Conservation (phyloP, 2,797 vertebrate species). For the Macrochelys suwanniensis region DNA sequence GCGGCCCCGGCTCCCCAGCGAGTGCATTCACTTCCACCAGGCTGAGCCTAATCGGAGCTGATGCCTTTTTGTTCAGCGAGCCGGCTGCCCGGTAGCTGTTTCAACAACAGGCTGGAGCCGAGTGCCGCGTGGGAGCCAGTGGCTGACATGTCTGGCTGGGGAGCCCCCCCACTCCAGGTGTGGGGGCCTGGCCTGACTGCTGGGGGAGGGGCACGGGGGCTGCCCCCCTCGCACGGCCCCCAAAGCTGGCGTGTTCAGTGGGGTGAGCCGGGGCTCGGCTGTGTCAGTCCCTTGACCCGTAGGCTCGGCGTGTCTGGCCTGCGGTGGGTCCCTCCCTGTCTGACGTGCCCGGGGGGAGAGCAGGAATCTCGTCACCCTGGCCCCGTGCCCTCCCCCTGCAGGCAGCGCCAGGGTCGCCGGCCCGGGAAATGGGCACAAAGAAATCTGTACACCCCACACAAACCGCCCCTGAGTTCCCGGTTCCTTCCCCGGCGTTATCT, state of each 20-base stretch:
- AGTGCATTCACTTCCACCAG: conserved; percentile 52
- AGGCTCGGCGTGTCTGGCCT: too few species aligned
- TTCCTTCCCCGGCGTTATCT: background rate
- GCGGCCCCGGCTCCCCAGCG: background rate
- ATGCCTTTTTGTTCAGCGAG: conserved; percentile 2
- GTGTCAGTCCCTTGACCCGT: background rate
- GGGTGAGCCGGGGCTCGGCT: too few species aligned
- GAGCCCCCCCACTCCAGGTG: rapidly evolving
- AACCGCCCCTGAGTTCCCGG: background rate
- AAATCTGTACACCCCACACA: background rate
- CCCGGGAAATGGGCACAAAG: background rate
- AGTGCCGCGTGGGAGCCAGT: background rate
- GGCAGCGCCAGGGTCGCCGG: background rate
- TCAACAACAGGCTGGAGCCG: background rate
- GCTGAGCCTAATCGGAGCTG: conserved; percentile 57
- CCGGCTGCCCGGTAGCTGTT: background rate
- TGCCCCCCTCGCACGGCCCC: background rate
- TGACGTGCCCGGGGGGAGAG: background rate
- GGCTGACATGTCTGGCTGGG: background rate
- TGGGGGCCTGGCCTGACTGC: too few species aligned
- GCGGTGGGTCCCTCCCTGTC: background rate
- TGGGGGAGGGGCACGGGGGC: background rate
- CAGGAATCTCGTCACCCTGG: background rate
- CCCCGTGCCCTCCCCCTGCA: background rate
- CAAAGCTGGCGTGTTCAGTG: background rate